A percentile compares a stretch with the other conserved stretches of the same genome.
Conservation (phyloP, 2,797 vertebrate species). For the Pangasius larnaudii region DNA sequence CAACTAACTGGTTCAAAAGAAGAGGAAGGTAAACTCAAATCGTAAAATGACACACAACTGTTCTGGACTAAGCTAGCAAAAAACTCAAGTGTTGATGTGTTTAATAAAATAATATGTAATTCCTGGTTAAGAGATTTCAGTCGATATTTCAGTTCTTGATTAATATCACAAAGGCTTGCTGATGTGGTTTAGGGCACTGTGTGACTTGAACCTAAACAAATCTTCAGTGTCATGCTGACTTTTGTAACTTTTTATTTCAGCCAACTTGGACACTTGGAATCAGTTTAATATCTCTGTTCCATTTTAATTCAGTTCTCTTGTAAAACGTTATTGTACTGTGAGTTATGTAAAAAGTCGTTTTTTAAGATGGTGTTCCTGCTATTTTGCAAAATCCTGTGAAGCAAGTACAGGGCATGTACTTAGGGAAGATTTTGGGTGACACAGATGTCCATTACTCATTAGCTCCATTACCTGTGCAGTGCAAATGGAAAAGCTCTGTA, state of each 20-base stretch:
- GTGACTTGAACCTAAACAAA: not conserved
- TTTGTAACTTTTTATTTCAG: not conserved
- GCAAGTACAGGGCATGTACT: too few species aligned
- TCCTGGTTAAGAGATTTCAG: not conserved
- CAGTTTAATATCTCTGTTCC: too few species aligned
- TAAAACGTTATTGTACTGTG: too few species aligned
- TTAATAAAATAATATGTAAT: not conserved
- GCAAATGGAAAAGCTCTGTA: too few species aligned
- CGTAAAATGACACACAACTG: not conserved
- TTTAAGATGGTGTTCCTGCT: too few species aligned
- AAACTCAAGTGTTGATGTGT: not conserved
- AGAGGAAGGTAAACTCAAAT: slow-evolving; percentile 86
- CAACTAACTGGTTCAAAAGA: slow-evolving; percentile 92
- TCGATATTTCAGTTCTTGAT: not conserved
- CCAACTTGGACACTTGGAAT: not conserved
- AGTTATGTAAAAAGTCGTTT: too few species aligned
- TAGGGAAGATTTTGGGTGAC: too few species aligned
- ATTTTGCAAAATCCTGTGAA: too few species aligned
- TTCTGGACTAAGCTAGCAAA: not conserved
- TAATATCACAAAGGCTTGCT: not conserved
- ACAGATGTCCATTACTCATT: too few species aligned
- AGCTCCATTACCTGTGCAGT: too few species aligned
- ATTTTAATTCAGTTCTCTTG: too few species aligned
- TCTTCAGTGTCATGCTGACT: not conserved
- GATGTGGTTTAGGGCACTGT: not conserved